Evolutionary conservation across 1,140 invertebrate species (phyloP).

Genomic region (Drosophila tsacasi): DNA sequence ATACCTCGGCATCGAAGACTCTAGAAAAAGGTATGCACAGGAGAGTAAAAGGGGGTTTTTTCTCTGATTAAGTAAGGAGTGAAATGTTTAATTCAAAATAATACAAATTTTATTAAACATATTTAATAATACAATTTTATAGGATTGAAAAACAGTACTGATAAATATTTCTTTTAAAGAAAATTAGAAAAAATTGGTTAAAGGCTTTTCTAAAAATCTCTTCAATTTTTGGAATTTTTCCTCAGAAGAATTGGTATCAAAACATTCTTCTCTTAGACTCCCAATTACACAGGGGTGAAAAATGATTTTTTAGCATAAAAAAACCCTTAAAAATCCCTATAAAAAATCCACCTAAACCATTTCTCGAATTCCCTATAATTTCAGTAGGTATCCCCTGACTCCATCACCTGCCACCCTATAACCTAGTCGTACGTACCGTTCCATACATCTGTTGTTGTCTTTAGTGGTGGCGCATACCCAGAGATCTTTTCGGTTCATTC

Average conservation of each 20-base stretch:
- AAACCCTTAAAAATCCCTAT: no score
- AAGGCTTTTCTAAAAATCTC: no score
- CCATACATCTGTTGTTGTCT: constrained; percentile 46
- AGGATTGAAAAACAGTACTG: no score
- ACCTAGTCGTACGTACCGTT: constrained; percentile 8
- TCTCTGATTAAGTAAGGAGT: no score
- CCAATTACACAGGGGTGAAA: neutral
- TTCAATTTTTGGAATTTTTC: no score
- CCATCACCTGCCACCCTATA: neutral
- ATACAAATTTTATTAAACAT: no score
- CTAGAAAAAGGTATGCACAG: constrained; percentile 12
- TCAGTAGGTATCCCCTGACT: constrained; percentile 16
- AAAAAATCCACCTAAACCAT: neutral
- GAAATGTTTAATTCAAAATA: no score
- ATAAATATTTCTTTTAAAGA: no score
- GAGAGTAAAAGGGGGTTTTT: neutral
- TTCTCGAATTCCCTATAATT: neutral
- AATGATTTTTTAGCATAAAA: no score
- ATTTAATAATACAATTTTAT: no score
- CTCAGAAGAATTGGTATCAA: no score
- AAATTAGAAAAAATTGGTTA: no score
- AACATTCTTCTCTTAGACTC: neutral
- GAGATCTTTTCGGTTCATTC: constrained; percentile 62
- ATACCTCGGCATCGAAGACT: constrained; percentile 15
- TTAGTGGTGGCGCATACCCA: constrained; percentile 51